Conservation (phyloP, 1,140 invertebrate species). For the Sitobion miscanthi region DNA sequence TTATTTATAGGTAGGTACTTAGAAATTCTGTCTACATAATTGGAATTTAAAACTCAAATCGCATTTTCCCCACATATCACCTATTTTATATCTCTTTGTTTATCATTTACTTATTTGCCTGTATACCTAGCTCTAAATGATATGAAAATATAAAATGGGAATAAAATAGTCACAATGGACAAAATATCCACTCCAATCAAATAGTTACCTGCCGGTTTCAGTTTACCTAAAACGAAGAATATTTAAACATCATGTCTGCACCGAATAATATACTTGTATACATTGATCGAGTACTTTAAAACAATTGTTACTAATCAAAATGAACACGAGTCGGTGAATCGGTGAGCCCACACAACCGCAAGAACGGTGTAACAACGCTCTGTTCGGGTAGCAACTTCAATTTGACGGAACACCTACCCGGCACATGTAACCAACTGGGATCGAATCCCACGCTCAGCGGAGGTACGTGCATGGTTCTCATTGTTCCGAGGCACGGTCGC, state of each 20-base stretch:
- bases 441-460: not conserved
- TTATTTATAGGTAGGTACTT: not conserved
- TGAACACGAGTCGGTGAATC: not conserved
- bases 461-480: not conserved
- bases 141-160: not conserved
- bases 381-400: not conserved
- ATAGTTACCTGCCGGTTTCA: not conserved
- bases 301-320: conserved; percentile 35
- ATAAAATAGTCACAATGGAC: not conserved
- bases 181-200: not conserved
- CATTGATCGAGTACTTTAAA: conserved; percentile 32
- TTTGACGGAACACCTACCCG: not conserved
- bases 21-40: not conserved
- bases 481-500: not conserved
- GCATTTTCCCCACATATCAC: not conserved
- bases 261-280: conserved; percentile 12
- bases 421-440: not conserved
- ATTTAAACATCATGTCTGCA: not conserved
- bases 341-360: not conserved
- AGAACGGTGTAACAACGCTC: not conserved
- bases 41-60: not conserved
- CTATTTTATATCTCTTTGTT: not conserved
- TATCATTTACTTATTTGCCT: not conserved
- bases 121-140: not conserved
- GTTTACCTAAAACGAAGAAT: not conserved